These are phyloP conservation scores for Drosophila demipolita DNA, from an alignment of 2,888 invertebrate genomes.

Conservation along the genomic window DNA sequence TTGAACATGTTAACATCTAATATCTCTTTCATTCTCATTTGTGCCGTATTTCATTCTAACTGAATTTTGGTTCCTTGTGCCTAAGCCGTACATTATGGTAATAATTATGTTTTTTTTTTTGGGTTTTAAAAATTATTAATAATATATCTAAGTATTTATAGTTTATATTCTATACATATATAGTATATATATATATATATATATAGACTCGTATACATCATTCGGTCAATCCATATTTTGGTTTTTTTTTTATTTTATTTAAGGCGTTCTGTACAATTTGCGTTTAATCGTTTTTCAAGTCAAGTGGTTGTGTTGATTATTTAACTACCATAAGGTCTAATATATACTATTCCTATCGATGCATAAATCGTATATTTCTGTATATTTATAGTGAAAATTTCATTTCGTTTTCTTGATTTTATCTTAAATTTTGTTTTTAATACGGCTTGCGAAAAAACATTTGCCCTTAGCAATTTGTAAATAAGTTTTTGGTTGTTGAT, in stretches of 20 bases:
- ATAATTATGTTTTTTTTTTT: constrained; percentile 30
- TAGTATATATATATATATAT: constrained; percentile 51
- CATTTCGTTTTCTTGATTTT: constrained; percentile 49
- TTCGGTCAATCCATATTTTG: constrained; percentile 64
- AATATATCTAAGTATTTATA: constrained; percentile 68
- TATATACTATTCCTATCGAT: constrained; percentile 70
- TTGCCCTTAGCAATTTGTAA: constrained; percentile 66
- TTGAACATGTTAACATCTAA: constrained; percentile 30
- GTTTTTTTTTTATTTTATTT: constrained; percentile 56
- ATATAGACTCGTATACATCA: constrained; percentile 78
- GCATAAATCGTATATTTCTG: constrained; percentile 73
- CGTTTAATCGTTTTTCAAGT: constrained; percentile 75
- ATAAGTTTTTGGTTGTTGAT: constrained; percentile 59
- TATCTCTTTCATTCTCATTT: constrained; percentile 15
- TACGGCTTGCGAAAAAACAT: constrained; percentile 55
- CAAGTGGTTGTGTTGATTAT: constrained; percentile 71
- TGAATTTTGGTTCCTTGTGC: constrained; percentile 74
- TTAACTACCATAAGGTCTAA: constrained; percentile 76
- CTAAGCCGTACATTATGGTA: constrained; percentile 56
- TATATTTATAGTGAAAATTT: constrained; percentile 72
- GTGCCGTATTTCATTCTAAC: constrained; percentile 24
- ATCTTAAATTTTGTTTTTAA: constrained; percentile 26
- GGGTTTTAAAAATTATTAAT: constrained; percentile 66
- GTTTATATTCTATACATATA: constrained; percentile 70
- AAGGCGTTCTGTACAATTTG: constrained; percentile 82